Evolutionary conservation across 1,140 invertebrate species (phyloP), one percentile per base, ranked within the genome.

Genomic region (Drosophila gunungcola): DNA sequence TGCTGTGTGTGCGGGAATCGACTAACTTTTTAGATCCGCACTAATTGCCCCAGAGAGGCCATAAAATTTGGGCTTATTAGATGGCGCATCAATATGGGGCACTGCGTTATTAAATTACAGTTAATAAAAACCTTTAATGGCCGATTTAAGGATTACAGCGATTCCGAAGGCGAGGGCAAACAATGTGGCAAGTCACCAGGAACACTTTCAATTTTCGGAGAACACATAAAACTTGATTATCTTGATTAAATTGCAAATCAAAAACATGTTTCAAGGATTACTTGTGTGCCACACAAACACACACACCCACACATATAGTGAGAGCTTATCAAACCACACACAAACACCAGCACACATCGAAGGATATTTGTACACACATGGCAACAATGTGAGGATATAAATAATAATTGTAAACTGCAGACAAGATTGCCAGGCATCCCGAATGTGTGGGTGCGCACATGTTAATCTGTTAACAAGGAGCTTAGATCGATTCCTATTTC

Each of bases 191-290:
- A 63, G 79, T 81, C 78, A 79, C 65, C 61, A 80, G 76, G 83
- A 76, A 80, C 77, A 89, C 84, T 89, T 89, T 89, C 84, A 89
- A 89, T 89, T 89, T 89, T 89, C 84, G 79, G 82, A 90, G 72
- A 80, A 90, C 84, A 89, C 84, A 89, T 89, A 90, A 89, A 89
- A 89, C 84, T 89, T 89, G 84, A 89, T 89, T 89, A 89, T 89
- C 84, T 89, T 89, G 85, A 89, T 89, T 89, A 89, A 89, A 89
- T 89, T 89, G 84, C 84, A 89, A 89, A 89, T 89, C 84, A 89
- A 89, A 89, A 89, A 80, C 84, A 89, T 89, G 84, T 90, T 89
- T 89, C 84, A 89, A 84, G 84, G 84, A 89, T 89, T 89, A 89
- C 80, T 89, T 89, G 72, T 83, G 65, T 73, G 72, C 45, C 62